A percentile compares a stretch with the other conserved stretches of the same genome.
These are phyloP conservation scores for Brachionus rotundiformis DNA, from an alignment of 1,140 invertebrate genomes.

Conservation along the genomic window DNA sequence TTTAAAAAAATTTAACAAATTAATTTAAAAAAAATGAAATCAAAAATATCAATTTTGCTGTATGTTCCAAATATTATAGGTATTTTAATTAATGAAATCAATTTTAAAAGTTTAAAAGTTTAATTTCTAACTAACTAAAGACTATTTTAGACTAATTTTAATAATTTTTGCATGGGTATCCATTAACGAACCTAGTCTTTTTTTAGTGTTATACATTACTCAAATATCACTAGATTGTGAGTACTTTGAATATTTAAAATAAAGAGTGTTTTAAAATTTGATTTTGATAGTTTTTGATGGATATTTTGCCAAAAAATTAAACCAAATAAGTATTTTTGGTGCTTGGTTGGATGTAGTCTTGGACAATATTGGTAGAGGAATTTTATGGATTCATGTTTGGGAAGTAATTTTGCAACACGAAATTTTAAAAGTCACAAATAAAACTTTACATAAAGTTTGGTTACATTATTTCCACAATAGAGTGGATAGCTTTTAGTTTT, in stretches of 20 bases:
- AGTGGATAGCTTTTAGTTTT: conserved; percentile 42
- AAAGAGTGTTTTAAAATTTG: not conserved
- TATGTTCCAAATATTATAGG: conserved; percentile 49
- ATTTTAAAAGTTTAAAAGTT: not conserved
- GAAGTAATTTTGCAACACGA: not conserved
- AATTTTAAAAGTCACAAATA: not conserved
- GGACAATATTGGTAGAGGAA: conserved; percentile 37
- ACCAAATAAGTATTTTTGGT: conserved; percentile 42
- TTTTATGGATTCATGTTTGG: conserved; percentile 13
- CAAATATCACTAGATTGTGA: conserved; percentile 48
- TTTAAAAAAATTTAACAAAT: not conserved
- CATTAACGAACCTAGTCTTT: not conserved
- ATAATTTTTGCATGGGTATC: conserved; percentile 32
- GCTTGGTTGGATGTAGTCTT: conserved; percentile 51
- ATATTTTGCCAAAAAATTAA: conserved; percentile 32
- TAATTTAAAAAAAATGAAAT: not conserved
- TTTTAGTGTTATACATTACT: conserved; percentile 23
- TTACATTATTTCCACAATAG: conserved; percentile 5
- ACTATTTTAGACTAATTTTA: conserved; percentile 29
- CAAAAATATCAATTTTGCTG: conserved; percentile 13
- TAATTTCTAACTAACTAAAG: too few relatives aligned
- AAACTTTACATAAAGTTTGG: conserved; percentile 48
- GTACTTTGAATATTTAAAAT: not conserved
- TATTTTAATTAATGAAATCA: not conserved
- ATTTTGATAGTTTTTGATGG: conserved; percentile 50